Base-by-base conservation (phyloP, 2,113 vertebrate species). In the Seriola quinqueradiata region DNA sequence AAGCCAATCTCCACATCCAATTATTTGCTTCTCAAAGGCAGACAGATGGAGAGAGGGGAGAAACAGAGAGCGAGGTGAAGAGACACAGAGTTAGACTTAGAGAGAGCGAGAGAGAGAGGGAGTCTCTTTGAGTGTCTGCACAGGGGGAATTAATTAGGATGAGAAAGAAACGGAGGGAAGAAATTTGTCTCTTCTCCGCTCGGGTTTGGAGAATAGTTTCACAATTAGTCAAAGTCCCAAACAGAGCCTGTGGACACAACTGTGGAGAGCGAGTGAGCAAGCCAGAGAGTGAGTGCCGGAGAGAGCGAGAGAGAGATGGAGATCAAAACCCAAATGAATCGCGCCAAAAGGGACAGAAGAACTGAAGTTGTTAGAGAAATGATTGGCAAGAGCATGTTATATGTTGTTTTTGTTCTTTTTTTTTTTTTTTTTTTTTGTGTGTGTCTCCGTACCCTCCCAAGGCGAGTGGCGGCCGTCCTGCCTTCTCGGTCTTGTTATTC, bases 1-100 rank as follows among this genome's bases (percentile, higher is more conserved):
- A 91, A 92, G 88, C 89, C 87, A 92, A 89, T 88, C 91, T 92
- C 89, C 89, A 91, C 86, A 83, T 89, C 91, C 90, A 94, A 92
- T 94, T 93, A 93, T 93, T 92, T 92, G 85, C 89, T 90, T 93
- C 93, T 92, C 90, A 92, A 91, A 93, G 88, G 83, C 86, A 88
- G 93, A 90, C 91, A 90, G 91, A 93, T 87, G 90, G 93, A 89
- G 91, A 71, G 82, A 9, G 64, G 38, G 82, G 59, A 1, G 34
- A 69, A 74, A 82, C 50, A 79, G 68, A 38, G 80, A 70, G 80
- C 8, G 75, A 83, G 80, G 71, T 34, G 55, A 83, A 88, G 82
- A 77, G 72, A 79, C 59, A 42, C n/a, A 28, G 79, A 82, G 61
- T 40, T 6, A 9, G 79, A 79, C 75, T 28, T 7, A 21, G 57